These are phyloP conservation scores for Lontra canadensis DNA, from an alignment of 2,113 vertebrate species.

Conservation along the genomic window DNA sequence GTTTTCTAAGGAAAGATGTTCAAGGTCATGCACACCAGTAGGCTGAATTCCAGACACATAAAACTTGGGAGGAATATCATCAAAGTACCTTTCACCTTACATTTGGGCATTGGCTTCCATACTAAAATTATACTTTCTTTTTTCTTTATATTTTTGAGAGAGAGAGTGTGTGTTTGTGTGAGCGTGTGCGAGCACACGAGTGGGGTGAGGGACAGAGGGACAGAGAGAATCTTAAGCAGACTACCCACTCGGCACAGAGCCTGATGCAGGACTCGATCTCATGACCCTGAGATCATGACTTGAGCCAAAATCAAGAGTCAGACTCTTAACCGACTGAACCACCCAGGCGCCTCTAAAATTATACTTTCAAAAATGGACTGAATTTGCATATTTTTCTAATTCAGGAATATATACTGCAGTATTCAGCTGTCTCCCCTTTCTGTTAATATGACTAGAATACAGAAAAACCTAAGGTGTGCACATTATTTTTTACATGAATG, in stretches of 20 bases:
- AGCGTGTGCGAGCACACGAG: fast-evolving
- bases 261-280: background rate
- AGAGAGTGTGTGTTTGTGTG: background rate
- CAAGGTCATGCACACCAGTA: background rate
- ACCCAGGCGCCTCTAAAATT: background rate
- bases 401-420: background rate
- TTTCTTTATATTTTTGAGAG: background rate
- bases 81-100: background rate
- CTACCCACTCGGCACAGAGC: background rate
- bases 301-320: background rate
- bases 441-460: background rate
- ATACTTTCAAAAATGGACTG: background rate
- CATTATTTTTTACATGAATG: background rate
- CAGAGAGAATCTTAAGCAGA: background rate
- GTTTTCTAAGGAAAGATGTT: background rate
- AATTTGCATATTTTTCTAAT: background rate
- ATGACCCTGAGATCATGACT: background rate
- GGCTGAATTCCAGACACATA: background rate
- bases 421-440: background rate
- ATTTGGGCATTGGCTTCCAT: background rate
- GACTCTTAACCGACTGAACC: background rate
- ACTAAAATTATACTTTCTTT: background rate
- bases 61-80: background rate
- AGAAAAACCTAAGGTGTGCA: background rate
- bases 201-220: background rate